Evolutionary conservation across 1,140 invertebrate species (phyloP), one percentile per base, ranked within the genome.

Genomic region (Drosophila triauraria): DNA sequence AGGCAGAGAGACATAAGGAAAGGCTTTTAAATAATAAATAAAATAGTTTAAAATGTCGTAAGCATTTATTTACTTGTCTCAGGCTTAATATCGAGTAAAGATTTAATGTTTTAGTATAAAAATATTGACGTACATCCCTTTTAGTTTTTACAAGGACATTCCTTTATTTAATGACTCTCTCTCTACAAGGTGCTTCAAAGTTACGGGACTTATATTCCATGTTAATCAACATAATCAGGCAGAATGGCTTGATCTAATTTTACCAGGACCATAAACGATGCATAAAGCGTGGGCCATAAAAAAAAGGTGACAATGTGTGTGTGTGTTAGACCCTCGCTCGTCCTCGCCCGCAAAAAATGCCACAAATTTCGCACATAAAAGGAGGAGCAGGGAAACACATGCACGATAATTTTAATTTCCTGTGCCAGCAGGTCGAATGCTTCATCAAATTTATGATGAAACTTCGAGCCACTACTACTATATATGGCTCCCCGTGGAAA

Each of bases 371-470:
- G 43, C 2, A 38, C 1, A 38, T 25, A 38, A 13, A 44, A 15
- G 15, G 40, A 46, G 43, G 9, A 25, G 15, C 59, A 25, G 58
- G 48, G 74, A 84, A 80, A 75, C 53, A 63, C 72, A 78, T 78
- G 78, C 59, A 81, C 61, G 67, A 85, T 85, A 86, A 86, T 82
- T 82, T 87, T 87, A 82, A 86, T 87, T 82, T 86, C 83, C 83
- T 77, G 71, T 69, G 75, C 82, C 60, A 64, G 51, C 74, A 43
- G 63, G 59, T 69, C 76, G 79, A 83, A 72, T 83, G 84, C 83
- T 80, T 86, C 80, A 83, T 80, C 81, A 88, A 82, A 88, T 83
- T 86, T 78, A 69, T 77, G 71, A 69, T 72, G 67, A 82, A 76
- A 79, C 79, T 59, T 65, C 38, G 63, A 69, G 59, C 59, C 23